Evolutionary conservation across 2,888 invertebrate genomes (phyloP).

Genomic region (Agrotis puta): DNA sequence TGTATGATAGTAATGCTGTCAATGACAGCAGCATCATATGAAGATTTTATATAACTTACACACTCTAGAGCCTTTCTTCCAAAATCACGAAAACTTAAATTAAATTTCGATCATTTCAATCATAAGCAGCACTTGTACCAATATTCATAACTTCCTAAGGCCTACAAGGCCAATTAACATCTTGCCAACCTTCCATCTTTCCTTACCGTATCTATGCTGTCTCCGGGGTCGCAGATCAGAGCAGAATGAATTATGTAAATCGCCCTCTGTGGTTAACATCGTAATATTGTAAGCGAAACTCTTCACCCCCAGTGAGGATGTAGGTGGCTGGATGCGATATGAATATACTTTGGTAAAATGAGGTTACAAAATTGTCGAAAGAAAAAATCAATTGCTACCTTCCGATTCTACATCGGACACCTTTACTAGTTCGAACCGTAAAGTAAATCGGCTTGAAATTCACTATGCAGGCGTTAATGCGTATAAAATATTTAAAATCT

Average conservation of each 20-base stretch:
- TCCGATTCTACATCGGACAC: too few relatives aligned
- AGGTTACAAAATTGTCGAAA: slow-evolving; percentile 1
- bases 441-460: too few relatives aligned
- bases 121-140: not conserved
- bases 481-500: too few relatives aligned
- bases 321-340: slow-evolving; percentile 52
- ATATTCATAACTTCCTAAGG: slow-evolving; percentile 51
- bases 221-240: slow-evolving; percentile 68
- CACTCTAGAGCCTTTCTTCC: too few relatives aligned
- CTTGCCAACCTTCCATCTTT: slow-evolving; percentile 11
- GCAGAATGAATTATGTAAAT: slow-evolving; percentile 89
- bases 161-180: slow-evolving; percentile 78
- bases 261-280: slow-evolving; percentile 88
- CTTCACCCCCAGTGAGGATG: slow-evolving; percentile 69
- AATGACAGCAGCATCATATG: too few relatives aligned
- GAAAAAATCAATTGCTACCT: too few relatives aligned
- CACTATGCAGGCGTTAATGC: too few relatives aligned
- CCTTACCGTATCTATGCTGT: slow-evolving; percentile 63
- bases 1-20: too few relatives aligned
- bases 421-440: too few relatives aligned
- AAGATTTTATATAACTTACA: not conserved
- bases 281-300: slow-evolving; percentile 90
- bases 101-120: slow-evolving; percentile 9
- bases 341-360: slow-evolving; percentile 13
- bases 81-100: too few relatives aligned